Conservation (phyloP, 2,113 vertebrate species). For the Emberiza fucata region DNA sequence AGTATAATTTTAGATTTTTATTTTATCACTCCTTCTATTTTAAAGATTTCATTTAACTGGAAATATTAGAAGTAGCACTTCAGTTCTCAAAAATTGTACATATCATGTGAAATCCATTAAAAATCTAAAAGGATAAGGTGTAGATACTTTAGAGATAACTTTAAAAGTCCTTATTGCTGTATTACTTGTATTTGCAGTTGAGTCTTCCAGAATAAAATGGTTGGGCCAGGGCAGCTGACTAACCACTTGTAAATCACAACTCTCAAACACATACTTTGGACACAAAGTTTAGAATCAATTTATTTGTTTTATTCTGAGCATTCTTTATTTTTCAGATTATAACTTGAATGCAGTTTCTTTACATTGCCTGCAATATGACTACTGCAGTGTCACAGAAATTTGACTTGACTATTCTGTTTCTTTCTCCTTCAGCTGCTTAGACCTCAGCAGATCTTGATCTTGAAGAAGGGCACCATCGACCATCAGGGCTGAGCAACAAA, state of each 20-base stretch:
- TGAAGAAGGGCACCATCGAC: background rate
- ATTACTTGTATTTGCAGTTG: background rate
- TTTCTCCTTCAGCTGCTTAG: background rate
- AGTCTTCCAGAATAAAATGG: background rate
- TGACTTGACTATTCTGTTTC: background rate
- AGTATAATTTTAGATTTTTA: slow-evolving; percentile 24
- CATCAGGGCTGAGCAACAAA: background rate
- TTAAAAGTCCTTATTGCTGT: background rate
- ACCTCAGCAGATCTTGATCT: background rate
- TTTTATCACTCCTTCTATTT: background rate
- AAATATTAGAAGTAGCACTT: slow-evolving; percentile 9
- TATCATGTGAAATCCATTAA: background rate
- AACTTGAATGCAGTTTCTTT: background rate
- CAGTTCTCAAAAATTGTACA: background rate
- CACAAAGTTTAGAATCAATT: background rate
- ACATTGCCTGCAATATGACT: background rate
- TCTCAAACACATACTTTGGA: background rate
- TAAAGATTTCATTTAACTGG: slow-evolving; percentile 14
- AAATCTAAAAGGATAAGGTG: background rate
- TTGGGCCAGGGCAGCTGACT: background rate
- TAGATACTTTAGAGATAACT: background rate
- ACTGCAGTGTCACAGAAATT: background rate
- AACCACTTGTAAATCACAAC: rapidly evolving
- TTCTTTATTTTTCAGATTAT: background rate
- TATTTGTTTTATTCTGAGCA: background rate